Conservation (phyloP, 2,113 vertebrate species). For the Leucopsar rothschildi region DNA sequence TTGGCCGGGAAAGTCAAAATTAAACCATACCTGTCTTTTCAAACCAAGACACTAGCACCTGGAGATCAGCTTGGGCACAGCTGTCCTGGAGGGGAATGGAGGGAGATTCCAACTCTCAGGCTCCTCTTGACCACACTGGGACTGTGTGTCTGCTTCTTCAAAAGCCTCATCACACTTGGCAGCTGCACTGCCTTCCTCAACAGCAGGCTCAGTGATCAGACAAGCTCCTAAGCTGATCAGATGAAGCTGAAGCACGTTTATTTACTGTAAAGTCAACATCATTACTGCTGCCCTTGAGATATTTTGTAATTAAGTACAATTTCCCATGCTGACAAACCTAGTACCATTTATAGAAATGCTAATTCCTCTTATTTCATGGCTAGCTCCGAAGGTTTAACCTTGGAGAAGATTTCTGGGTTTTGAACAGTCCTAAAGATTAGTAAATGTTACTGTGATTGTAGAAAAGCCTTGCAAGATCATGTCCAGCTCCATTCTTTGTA, state of each 20-base stretch:
- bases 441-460: not conserved
- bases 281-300: conserved; percentile 19
- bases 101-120: not conserved
- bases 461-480: not conserved
- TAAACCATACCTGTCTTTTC: no score
- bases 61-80: not conserved
- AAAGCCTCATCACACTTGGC: not conserved
- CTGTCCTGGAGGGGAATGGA: not conserved
- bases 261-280: not conserved
- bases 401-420: not conserved
- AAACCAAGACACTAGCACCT: no score
- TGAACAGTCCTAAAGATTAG: not conserved
- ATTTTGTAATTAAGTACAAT: not conserved
- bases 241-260: not conserved
- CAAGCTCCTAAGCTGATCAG: not conserved
- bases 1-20: no score
- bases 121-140: not conserved
- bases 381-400: not conserved
- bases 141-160: not conserved
- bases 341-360: not conserved
- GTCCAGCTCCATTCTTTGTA: not conserved
- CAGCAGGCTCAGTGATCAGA: not conserved
- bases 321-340: not conserved
- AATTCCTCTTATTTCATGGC: not conserved
- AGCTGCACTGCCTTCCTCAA: not conserved